Base-by-base conservation (phyloP, 1,140 invertebrate species). In the Lepidurus arcticus region DNA sequence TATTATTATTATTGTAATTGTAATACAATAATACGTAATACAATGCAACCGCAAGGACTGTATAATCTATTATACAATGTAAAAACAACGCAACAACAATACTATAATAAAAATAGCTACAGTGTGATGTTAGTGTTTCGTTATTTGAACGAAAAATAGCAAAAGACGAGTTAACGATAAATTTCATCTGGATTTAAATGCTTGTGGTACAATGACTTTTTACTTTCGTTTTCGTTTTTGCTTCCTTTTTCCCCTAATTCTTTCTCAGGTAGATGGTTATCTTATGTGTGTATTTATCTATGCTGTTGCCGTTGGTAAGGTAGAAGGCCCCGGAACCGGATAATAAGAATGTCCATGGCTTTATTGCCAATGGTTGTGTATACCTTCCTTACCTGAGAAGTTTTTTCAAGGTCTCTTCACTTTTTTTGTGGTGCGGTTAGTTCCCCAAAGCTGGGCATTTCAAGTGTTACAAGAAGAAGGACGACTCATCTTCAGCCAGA, bases 341-440 rank as follows among this genome's bases (percentile, higher is more conserved):
- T 65, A 65, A 65, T 65, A 65, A 65, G 13, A 65, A 65, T 65
- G 53, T 65, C 53, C 53, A 9, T 65, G 53, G 53, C 53, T 65
- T 65, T 65, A 65, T 16, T 65, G 53, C 53, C 53, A 16, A 65
- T 65, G 53, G 53, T 65, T 65, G 16, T 65, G 16, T 65, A 16
- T 65, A 65, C 53, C 53, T 65, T 13, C 16, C 45, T 11, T 47
- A 16, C 16, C 8, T 65, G 13, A n/a, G 7, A n/a, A 65, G 53
- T 16, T 9, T 21, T 21, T 65, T 65, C 53, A 65, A 65, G 53
- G 53, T 65, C 53, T 65, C 21, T 65, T 9, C 53, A 34, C 34
- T 34, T 16, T 65, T 21, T 7, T 7, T 65, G 16, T 9, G 53
- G 53, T 65, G 13, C 13, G 7, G 16, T 65, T 65, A n/a, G 16